Conservation (phyloP, 2,888 invertebrate species). For the Torymus texanus region DNA sequence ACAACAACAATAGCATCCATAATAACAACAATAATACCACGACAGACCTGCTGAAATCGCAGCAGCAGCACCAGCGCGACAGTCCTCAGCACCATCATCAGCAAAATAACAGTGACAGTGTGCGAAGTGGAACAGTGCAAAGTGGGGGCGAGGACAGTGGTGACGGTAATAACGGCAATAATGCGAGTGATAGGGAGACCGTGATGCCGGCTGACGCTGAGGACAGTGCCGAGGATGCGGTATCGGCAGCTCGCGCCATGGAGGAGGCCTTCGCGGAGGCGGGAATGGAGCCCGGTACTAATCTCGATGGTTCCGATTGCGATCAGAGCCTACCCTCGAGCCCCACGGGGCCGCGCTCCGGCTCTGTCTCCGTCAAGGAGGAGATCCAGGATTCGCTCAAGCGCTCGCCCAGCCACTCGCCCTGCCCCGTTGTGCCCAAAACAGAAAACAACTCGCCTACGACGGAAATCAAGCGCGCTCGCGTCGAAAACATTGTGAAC, state of each 20-base stretch:
- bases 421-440: constrained; percentile 71
- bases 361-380: constrained; percentile 72
- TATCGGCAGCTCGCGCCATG: constrained; percentile 75
- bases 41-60: constrained; percentile 75
- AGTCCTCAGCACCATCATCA: constrained; percentile 70
- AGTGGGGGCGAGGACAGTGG: constrained; percentile 74
- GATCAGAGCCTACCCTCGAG: constrained; percentile 72
- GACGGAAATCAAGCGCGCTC: constrained; percentile 91
- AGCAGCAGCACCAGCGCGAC: constrained; percentile 77
- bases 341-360: constrained; percentile 71
- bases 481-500: constrained; percentile 96
- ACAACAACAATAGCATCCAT: constrained; percentile 74
- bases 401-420: constrained; percentile 72
- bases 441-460: constrained; percentile 76
- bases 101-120: constrained; percentile 70
- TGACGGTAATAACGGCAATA: constrained; percentile 69
- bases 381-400: constrained; percentile 71
- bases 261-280: constrained; percentile 82
- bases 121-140: constrained; percentile 73
- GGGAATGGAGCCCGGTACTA: constrained; percentile 76
- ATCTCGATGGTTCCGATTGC: constrained; percentile 73
- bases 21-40: constrained; percentile 78
- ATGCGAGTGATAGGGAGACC: constrained; percentile 70
- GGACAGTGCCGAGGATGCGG: constrained; percentile 74
- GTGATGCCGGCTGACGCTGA: constrained; percentile 73